These are phyloP conservation scores for Lagopus leucura DNA, from an alignment of 2,113 vertebrate species.

Conservation along the genomic window DNA sequence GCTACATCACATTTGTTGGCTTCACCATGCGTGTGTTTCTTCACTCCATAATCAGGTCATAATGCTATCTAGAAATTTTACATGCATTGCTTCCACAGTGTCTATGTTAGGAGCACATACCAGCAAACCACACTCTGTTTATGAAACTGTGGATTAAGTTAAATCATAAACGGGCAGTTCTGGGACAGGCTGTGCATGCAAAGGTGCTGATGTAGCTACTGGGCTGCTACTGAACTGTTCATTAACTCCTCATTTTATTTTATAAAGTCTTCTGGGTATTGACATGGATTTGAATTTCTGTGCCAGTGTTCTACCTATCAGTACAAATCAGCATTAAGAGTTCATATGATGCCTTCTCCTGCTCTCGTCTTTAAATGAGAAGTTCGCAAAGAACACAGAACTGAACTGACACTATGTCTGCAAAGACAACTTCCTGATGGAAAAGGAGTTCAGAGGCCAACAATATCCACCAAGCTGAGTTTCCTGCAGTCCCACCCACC, in stretches of 20 bases:
- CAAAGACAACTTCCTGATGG: accelerated
- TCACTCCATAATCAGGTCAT: background rate
- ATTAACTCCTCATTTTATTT: background rate
- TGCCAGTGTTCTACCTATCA: background rate
- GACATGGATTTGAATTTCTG: background rate
- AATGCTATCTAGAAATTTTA: background rate
- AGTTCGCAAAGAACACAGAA: background rate
- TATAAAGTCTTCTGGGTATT: background rate
- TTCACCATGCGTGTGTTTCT: background rate
- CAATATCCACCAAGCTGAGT: background rate
- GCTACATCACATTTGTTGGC: background rate
- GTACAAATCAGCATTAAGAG: background rate
- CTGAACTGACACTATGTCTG: background rate
- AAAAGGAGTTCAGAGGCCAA: background rate
- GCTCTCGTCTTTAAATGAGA: background rate
- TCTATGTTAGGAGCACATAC: background rate
- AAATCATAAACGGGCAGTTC: background rate
- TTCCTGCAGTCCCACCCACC: background rate
- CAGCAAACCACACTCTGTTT: background rate
- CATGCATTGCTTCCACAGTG: background rate
- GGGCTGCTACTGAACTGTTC: background rate
- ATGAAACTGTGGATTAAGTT: background rate
- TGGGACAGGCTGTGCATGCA: background rate
- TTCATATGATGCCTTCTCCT: background rate
- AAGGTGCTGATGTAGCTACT: background rate